Evolutionary conservation across 2,113 vertebrate genomes (phyloP).

Genomic region (Aegithalos caudatus): DNA sequence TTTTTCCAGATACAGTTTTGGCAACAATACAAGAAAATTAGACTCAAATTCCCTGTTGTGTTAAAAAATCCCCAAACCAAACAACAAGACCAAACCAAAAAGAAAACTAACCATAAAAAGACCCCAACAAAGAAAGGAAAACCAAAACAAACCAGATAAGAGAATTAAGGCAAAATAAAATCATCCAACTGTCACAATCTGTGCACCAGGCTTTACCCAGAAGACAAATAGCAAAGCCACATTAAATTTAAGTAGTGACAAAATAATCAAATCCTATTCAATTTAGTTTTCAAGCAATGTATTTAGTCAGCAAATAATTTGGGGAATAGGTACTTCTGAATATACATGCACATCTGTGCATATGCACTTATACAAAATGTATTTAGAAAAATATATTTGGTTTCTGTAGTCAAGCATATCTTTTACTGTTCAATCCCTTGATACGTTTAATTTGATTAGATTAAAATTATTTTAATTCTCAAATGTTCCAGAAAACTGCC

Average conservation of each 20-base stretch:
- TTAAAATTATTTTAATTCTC: background rate
- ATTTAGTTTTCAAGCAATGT: background rate
- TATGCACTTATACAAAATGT: background rate
- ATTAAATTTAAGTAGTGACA: background rate
- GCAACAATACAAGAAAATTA: background rate
- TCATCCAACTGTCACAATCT: background rate
- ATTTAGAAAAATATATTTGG: background rate
- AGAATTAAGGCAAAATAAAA: background rate
- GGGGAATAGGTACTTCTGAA: background rate
- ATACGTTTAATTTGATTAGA: background rate
- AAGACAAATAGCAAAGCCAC: background rate
- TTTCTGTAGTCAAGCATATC: background rate
- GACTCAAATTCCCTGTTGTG: background rate
- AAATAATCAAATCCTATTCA: background rate
- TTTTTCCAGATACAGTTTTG: background rate
- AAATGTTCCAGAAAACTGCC: background rate
- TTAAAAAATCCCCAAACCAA: background rate
- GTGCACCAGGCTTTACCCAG: background rate
- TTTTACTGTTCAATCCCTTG: background rate
- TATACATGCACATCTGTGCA: background rate
- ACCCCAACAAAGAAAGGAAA: too few species aligned
- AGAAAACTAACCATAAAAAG: background rate
- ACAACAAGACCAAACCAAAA: background rate
- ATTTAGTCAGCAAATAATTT: background rate
- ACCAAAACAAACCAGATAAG: background rate